Base-by-base conservation (phyloP, 1,140 invertebrate species). In the Leptopilina clavipes region DNA sequence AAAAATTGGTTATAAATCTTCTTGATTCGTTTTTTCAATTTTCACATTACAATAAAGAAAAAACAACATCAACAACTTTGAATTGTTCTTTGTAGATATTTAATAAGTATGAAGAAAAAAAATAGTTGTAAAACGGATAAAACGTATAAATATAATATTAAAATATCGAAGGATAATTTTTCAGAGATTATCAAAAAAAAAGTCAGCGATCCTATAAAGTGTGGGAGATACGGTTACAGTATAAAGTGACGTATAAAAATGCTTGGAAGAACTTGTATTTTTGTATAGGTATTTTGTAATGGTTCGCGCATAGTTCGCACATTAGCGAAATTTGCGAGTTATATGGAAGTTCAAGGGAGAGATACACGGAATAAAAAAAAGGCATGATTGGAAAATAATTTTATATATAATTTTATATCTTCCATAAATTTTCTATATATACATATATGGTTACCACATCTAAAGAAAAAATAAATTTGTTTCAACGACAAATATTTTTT, bases 241-340 rank as follows among this genome's bases (percentile, higher is more conserved):
- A 65, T n/a, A 52, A 40, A 52, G 59, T 31, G 59, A 65, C 59
- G 19, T 65, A 65, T n/a, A n/a, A n/a, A 65, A 52, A 31, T 31
- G 56, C 56, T 65, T 65, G 59, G 59, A 43, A 52, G 44, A 77
- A 77, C 75, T 76, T 77, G 76, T 77, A 77, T 77, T 77, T 77
- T 77, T 77, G 76, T 77, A 77, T 77, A 73, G 72, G 71, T 65
- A 71, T 77, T 77, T 71, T 52, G 76, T 73, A 77, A 70, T 40
- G 76, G 54, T 25, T 77, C 73, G 76, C 65, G 22, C 70, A 77
- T 70, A 43, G 71, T 70, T 37, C 44, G 74, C 37, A 22, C 52
- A 31, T 76, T 71, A 44, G 56, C 22, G 48, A 18, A 71, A 71
- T 31, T 65, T 25, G 59, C 59, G 59, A 65, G 19, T 25, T 31